These are phyloP conservation scores for Gonioctena quinquepunctata DNA, from an alignment of 1,140 invertebrate genomes.

Conservation along the genomic window DNA sequence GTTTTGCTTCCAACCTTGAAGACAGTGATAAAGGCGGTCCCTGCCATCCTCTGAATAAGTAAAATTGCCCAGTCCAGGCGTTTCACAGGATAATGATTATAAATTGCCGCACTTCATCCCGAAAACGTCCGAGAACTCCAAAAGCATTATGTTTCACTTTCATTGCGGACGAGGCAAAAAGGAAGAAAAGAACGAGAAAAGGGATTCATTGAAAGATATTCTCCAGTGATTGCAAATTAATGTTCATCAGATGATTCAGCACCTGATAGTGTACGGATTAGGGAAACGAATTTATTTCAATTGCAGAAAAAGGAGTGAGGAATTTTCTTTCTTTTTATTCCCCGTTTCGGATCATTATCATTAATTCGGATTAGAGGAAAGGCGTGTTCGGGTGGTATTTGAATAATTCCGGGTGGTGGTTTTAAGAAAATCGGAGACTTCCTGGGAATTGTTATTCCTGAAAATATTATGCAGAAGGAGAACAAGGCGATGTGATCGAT, in stretches of 20 bases:
- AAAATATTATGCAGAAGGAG: too few species aligned
- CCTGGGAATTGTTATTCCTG: too few species aligned
- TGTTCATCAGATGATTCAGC: slow-evolving; percentile 20
- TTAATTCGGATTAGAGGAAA: slow-evolving; percentile 5
- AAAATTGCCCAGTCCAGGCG: slow-evolving; percentile 39
- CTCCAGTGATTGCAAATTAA: slow-evolving; percentile 15
- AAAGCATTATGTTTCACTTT: slow-evolving; percentile 14
- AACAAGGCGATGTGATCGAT: too few species aligned
- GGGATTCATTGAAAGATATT: slow-evolving; percentile 12
- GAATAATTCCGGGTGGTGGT: not conserved
- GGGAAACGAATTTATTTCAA: slow-evolving; percentile 15
- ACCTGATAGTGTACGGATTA: slow-evolving; percentile 14
- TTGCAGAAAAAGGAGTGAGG: not conserved
- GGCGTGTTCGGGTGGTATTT: not conserved
- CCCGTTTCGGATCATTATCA: not conserved
- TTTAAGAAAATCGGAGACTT: not conserved
- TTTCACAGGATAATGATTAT: slow-evolving; percentile 43
- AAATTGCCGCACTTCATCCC: slow-evolving; percentile 38
- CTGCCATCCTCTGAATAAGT: slow-evolving; percentile 34
- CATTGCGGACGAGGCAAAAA: not conserved
- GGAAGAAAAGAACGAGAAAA: not conserved
- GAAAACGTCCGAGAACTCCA: slow-evolving; percentile 1
- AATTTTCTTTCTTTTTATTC: slow-evolving; percentile 4
- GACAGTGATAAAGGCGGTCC: slow-evolving; percentile 34
- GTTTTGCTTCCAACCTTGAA: slow-evolving; percentile 6